Evolutionary conservation across 1,140 invertebrate genomes (phyloP), one percentile per base, ranked within the genome.

Genomic region (Eubasilissa regina): DNA sequence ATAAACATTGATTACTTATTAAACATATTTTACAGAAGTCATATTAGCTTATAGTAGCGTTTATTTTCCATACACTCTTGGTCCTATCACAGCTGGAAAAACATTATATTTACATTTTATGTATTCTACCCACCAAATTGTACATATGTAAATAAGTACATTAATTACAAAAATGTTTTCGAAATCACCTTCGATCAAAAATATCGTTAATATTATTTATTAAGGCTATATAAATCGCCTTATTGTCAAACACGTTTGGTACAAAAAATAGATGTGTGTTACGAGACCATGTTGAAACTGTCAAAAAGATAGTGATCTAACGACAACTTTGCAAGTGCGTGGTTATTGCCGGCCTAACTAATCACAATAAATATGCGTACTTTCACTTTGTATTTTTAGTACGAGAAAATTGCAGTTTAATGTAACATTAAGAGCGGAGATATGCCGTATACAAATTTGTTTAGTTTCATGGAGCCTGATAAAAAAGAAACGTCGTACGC

Each of bases 361-460:
- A 68, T 68, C 64, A 68, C 15, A 47, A 68, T 68, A 48, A 17
- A 19, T 11, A 45, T 35, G 25, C 25, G 25, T 35, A 68, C 64
- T 68, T 68, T 68, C 64, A 68, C 64, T 68, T 62, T 43, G 60
- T 8, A 12, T 64, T 35, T n/a, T 17, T 45, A 68, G 13, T 19
- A 45, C n/a, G 19, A 13, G 1, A 25, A 47, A 68, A 68, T 68
- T 68, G 44, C 64, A 68, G 43, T 68, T 68, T 64, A 64, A 64
- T 43, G 13, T 64, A 7, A 25, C 19, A 64, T 64, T 64, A 64
- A 64, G n/a, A 64, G 13, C 19, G n/a, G 60, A 64, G n/a, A 25
- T 6, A 64, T 1, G n/a, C 6, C 19, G 9, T 11, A 19, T 21
- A 58, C 1, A 3, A 58, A 19, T 21, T 15, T 3, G 13, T 58